Evolutionary conservation across 2,113 vertebrate species (phyloP).

Genomic region (Centropus bengalensis): DNA sequence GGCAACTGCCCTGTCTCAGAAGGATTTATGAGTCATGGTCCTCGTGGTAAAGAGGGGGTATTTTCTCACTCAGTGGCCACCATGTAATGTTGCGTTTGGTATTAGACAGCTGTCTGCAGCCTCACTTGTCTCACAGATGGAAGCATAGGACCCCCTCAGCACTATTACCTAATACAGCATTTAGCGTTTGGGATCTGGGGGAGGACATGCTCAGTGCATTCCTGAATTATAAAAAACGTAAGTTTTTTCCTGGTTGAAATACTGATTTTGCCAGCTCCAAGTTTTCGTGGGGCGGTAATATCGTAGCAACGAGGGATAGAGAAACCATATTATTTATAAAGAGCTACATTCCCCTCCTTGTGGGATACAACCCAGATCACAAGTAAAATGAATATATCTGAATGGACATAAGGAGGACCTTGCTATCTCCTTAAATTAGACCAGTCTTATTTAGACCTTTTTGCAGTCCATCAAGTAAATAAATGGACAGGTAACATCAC

Average conservation of each 20-base stretch:
- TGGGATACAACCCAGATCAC: not conserved
- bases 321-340: not conserved
- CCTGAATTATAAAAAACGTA: not conserved
- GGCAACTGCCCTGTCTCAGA: not conserved
- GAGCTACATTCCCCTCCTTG: not conserved
- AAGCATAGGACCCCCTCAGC: not conserved
- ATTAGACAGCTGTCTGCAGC: not conserved
- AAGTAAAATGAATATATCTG: accelerated
- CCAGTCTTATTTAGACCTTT: not conserved
- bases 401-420: not conserved
- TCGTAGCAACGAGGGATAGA: not conserved
- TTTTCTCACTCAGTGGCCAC: not conserved
- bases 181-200: not conserved
- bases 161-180: not conserved
- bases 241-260: not conserved
- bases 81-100: not conserved
- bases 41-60: not conserved
- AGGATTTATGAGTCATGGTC: not conserved
- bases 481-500: not conserved
- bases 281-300: not conserved
- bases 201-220: not conserved
- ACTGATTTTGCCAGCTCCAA: not conserved
- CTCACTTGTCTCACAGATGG: not conserved
- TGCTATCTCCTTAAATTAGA: not conserved
- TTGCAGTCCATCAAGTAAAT: not conserved